Evolutionary conservation across 2,888 invertebrate genomes (phyloP).

Genomic region (Axea sp.): DNA sequence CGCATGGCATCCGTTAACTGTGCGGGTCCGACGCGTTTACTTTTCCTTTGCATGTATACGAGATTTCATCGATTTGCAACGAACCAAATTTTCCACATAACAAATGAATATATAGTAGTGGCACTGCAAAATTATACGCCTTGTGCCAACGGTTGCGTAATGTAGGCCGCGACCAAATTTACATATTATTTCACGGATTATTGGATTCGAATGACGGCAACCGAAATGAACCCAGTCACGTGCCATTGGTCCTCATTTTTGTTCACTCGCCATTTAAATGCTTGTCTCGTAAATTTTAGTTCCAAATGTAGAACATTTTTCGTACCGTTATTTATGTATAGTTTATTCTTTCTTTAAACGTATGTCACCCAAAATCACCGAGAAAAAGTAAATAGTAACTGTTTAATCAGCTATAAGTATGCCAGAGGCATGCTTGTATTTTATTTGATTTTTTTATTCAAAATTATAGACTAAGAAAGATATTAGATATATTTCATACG

Average conservation of each 20-base stretch:
- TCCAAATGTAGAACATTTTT: no score
- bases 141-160: constrained; percentile 44
- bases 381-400: no score
- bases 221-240: constrained; percentile 9
- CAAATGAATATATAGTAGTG: constrained; percentile 56
- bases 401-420: no score
- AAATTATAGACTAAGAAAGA: no score
- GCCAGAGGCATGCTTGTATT: no score
- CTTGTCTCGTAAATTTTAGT: no score
- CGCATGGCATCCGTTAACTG: constrained; percentile 29
- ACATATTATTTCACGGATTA: constrained; percentile 57
- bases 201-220: constrained; percentile 25
- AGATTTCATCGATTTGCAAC: constrained; percentile 25
- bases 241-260: constrained; percentile 28
- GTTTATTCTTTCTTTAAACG: no score
- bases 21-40: constrained; percentile 41
- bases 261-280: constrained; percentile 14
- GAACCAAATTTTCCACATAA: constrained; percentile 28
- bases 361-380: no score
- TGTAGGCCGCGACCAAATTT: constrained; percentile 28
- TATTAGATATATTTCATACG: no score
- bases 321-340: no score
- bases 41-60: constrained; percentile 50
- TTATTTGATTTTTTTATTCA: no score
- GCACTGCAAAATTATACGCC: constrained; percentile 29